A percentile compares a stretch with the other conserved stretches of the same genome.
Conservation (phyloP, 2,113 vertebrate genomes). For the Macquaria australasica region DNA sequence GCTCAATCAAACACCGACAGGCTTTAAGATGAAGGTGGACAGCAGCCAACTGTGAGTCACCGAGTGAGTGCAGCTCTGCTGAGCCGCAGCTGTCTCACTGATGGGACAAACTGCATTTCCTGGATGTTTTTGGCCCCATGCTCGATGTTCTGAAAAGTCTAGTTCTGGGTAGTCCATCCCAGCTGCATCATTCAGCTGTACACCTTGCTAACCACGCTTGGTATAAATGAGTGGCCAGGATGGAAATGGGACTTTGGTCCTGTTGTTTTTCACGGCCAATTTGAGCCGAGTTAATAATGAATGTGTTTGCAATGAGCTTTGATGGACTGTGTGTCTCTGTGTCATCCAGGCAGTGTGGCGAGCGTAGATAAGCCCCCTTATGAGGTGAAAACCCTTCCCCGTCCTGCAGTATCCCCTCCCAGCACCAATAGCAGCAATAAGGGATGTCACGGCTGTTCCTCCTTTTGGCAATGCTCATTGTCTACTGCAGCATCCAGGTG, state of each 20-base stretch:
- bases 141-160: conserved; percentile 20
- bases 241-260: conserved; percentile 29
- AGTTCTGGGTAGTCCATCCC: not conserved
- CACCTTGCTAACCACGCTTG: not conserved
- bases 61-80: not conserved
- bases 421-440: conserved; percentile 71
- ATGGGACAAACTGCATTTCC: conserved; percentile 52
- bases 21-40: conserved; percentile 21
- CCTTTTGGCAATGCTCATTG: conserved; percentile 73
- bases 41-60: conserved; percentile 34
- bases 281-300: conserved; percentile 32
- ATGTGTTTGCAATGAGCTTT: conserved; percentile 56
- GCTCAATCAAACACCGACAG: conserved; percentile 22
- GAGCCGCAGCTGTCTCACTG: conserved; percentile 40
- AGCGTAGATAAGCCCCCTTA: conserved; percentile 77
- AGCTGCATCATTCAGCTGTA: not conserved
- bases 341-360: conserved; percentile 77
- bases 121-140: conserved; percentile 20
- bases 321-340: conserved; percentile 74
- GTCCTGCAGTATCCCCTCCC: conserved; percentile 65
- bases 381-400: conserved; percentile 76
- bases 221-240: not conserved
- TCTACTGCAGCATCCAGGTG: conserved; percentile 83
- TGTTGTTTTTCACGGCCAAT: conserved; percentile 10
- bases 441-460: conserved; percentile 81